These are phyloP conservation scores for Sebastolobus altivelis DNA, from an alignment of 2,797 vertebrate genomes.

Conservation along the genomic window DNA sequence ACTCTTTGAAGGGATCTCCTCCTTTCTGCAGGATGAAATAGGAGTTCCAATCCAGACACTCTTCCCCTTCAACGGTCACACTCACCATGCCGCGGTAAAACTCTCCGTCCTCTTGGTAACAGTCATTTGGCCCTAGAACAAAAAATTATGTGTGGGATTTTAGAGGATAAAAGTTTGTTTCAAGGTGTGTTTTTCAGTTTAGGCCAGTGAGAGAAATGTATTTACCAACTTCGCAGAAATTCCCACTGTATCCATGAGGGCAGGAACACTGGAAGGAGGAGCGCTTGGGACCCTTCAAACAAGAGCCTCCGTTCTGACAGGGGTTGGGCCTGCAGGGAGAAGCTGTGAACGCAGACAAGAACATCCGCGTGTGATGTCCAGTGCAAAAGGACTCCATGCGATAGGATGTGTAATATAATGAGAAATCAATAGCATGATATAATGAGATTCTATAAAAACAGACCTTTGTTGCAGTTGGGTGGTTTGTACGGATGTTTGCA, in stretches of 20 bases:
- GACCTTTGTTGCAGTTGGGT: constrained; percentile 73
- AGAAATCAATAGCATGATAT: not conserved
- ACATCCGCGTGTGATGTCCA: not conserved
- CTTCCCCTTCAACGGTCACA: constrained; percentile 48
- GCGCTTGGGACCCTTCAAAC: constrained; percentile 48
- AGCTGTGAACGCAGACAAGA: constrained; percentile 44
- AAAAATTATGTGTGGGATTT: not conserved
- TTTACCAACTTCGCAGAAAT: constrained; percentile 79
- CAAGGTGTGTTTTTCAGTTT: not conserved
- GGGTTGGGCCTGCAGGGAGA: constrained; percentile 70
- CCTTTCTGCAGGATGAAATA: constrained; percentile 59
- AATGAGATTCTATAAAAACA: not conserved
- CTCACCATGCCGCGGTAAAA: constrained; percentile 73
- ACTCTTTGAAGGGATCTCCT: constrained; percentile 38
- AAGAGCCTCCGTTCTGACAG: constrained; percentile 76
- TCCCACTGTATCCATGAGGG: constrained; percentile 60
- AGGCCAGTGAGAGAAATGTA: not conserved
- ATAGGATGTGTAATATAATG: not conserved
- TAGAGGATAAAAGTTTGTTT: not conserved
- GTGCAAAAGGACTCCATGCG: not conserved
- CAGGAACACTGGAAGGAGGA: constrained; percentile 68
- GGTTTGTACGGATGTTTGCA: constrained; percentile 68
- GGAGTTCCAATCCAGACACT: constrained; percentile 81
- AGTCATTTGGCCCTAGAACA: constrained; percentile 70
- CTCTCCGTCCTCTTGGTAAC: constrained; percentile 70